Evolutionary conservation across 2,113 vertebrate genomes (phyloP), one percentile per base, ranked within the genome.

Genomic region (Xyrauchen texanus): DNA sequence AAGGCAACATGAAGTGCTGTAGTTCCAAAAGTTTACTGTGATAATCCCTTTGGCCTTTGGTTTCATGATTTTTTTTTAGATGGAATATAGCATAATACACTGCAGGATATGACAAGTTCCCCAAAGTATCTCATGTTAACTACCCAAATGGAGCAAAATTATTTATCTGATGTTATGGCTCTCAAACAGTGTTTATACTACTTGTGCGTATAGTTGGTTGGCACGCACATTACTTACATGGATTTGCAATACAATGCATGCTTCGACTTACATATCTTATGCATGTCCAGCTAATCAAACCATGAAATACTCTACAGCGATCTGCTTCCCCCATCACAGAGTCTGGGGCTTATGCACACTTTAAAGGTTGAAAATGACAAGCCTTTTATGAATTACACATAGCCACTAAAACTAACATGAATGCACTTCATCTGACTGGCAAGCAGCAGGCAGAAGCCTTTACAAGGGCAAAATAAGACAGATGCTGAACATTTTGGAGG

Each of bases 341-440:
- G 61, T 12, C 61, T 34, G 21, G 1, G 21, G 3, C 1, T 34
- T 34, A 34, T 1, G 21, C 21, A 34, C 21, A 15, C 53, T 60
- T 71, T 71, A 57, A 15, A 74, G 46, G 7, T 7, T 13, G 72
- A 63, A 75, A 75, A 75, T 44, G 73, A 76, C 73, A 65, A 52
- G 73, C 73, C 42, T 44, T 76, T 65, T 65, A 76, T 76, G 73
- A 76, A 76, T 76, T 65, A 76, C 73, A 61, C 73, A 76, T 76
- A 65, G 60, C 73, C 21, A 53, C 73, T 65, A 61, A 45, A 76
- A 55, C 61, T 53, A 64, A 55, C 62, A 53, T 76, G 58, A 46
- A 47, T 74, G 21, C 21, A 51, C 62, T 65, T 13, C 47, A 53
- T 76, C 47, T 76, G 73, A 76, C 62, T 8, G 52, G 49, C 73